Conservation (phyloP, 1,140 invertebrate genomes). For the Tetraneura akinire region DNA sequence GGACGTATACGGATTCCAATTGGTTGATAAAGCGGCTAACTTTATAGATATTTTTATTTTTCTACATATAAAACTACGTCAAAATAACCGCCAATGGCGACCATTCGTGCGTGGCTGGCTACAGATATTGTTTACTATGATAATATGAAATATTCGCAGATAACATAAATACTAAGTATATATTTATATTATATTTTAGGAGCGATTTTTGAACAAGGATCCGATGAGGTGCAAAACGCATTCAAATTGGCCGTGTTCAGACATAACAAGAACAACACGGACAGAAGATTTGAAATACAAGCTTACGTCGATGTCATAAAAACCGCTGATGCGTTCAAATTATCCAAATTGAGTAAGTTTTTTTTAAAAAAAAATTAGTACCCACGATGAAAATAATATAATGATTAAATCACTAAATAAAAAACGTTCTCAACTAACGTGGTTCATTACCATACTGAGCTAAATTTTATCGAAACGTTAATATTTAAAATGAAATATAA, state of each 20-base stretch:
- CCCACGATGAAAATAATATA: too few relatives aligned
- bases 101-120: not conserved
- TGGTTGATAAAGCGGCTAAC: not conserved
- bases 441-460: too few relatives aligned
- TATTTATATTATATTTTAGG: conserved; percentile 66
- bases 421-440: too few relatives aligned
- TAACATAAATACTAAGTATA: too few relatives aligned
- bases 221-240: conserved; percentile 83
- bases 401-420: too few relatives aligned
- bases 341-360: conserved; percentile 83
- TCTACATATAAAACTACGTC: not conserved
- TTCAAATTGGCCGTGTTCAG: conserved; percentile 83
- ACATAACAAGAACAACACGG: conserved; percentile 76
- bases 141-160: not conserved
- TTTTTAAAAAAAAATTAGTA: too few relatives aligned
- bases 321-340: conserved; percentile 88
- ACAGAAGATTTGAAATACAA: conserved; percentile 75
- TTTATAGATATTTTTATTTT: not conserved
- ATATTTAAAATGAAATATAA: too few relatives aligned
- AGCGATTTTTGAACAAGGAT: conserved; percentile 85
- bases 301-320: conserved; percentile 88
- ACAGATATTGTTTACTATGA: not conserved
- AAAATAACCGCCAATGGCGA: not conserved
- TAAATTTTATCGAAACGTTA: too few relatives aligned
- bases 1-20: not conserved